Evolutionary conservation across 2,888 invertebrate genomes (phyloP).

Genomic region (Acrobasis consociella): DNA sequence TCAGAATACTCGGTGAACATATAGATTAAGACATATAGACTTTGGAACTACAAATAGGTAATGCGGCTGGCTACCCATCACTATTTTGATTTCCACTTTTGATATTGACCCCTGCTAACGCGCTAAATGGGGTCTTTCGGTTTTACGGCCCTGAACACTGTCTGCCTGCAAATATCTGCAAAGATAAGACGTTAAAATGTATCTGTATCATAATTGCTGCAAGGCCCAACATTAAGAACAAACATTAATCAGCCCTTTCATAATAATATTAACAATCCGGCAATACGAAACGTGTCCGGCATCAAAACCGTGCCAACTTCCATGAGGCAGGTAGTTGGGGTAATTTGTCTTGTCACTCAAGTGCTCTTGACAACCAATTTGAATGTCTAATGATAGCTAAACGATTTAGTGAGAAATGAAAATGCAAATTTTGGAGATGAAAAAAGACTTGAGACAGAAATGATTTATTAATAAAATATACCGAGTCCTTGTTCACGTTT

Average conservation of each 20-base stretch:
- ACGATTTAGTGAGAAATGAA: constrained; percentile 13
- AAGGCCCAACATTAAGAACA: background rate
- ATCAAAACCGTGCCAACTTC: constrained; percentile 60
- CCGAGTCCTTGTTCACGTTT: too few species aligned
- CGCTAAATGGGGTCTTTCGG: constrained; percentile 40
- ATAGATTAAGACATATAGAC: constrained; percentile 60
- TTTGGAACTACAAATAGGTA: constrained; percentile 42
- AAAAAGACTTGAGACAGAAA: background rate
- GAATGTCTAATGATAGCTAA: constrained; percentile 58
- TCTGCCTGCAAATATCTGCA: too few species aligned
- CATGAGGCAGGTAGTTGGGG: constrained; percentile 58
- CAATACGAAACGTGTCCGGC: constrained; percentile 53
- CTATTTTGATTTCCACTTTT: too few species aligned
- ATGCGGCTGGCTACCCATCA: too few species aligned
- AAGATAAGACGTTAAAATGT: too few species aligned
- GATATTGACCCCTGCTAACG: constrained; percentile 28
- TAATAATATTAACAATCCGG: constrained; percentile 23
- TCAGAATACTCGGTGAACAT: too few species aligned
- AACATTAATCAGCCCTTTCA: constrained; percentile 23
- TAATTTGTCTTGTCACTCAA: constrained; percentile 72
- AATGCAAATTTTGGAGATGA: constrained; percentile 8
- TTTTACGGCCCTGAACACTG: too few species aligned
- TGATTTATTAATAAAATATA: too few species aligned
- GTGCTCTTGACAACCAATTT: constrained; percentile 65
- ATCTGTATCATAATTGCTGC: background rate